phyloP scores from a whole-genome alignment of 1,140 invertebrate species.

The Papilio glaucus region DNA sequence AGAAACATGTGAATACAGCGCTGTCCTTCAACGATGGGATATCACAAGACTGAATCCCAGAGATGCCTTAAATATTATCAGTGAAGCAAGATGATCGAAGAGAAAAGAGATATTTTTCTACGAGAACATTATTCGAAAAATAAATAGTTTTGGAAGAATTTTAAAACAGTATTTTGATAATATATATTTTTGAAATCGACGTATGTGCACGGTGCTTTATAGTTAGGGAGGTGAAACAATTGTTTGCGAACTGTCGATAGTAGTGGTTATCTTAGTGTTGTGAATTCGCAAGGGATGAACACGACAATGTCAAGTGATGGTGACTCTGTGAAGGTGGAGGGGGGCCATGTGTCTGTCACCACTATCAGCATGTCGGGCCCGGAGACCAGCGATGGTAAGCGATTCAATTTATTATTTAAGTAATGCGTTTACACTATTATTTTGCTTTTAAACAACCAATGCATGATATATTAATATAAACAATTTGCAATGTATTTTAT shows the following conservation, averaged over 20 bases:
- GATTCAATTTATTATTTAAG: constrained; percentile 15
- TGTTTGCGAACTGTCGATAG: constrained; percentile 55
- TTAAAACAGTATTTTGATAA: constrained; percentile 65
- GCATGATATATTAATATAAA: too few species aligned
- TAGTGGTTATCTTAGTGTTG: constrained; percentile 54
- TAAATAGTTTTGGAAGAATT: constrained; percentile 58
- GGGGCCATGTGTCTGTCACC: constrained; percentile 79
- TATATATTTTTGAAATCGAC: constrained; percentile 53
- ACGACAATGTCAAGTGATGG: constrained; percentile 70
- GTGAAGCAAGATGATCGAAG: constrained; percentile 68
- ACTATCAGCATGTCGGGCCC: constrained; percentile 81
- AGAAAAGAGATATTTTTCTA: constrained; percentile 51
- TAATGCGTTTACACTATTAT: too few species aligned
- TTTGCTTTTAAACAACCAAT: too few species aligned
- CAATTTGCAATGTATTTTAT: too few species aligned
- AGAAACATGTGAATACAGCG: constrained; percentile 58
- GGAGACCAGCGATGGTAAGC: constrained; percentile 76
- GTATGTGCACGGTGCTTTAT: constrained; percentile 63
- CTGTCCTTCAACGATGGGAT: constrained; percentile 45
- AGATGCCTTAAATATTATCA: constrained; percentile 71
- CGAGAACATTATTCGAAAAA: constrained; percentile 46
- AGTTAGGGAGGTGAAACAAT: constrained; percentile 63
- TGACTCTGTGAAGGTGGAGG: constrained; percentile 76
- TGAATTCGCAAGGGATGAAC: constrained; percentile 48
- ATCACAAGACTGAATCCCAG: constrained; percentile 67